Base-by-base conservation (phyloP, 1,140 invertebrate genomes). In the Drosophila tristis region DNA sequence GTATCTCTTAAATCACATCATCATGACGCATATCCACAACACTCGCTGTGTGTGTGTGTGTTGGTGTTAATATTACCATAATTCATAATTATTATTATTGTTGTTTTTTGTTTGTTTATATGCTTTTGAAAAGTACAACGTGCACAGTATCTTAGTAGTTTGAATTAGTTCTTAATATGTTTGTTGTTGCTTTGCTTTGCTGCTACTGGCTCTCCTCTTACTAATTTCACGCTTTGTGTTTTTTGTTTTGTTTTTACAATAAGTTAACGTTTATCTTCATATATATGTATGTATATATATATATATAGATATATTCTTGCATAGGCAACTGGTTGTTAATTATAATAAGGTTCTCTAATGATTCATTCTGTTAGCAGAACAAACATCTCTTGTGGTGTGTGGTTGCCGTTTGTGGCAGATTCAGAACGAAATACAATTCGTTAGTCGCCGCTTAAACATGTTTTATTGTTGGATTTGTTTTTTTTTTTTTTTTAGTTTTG, bases 101-200 rank as follows among this genome's bases (percentile, higher is more conserved):
- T 72, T 78, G 25, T 66, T 29, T 20, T 20, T 20, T 20, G 20
- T 20, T 20, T 20, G 20, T 20, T 20, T 62, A 78, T 78, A 72
- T 84, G 65, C 67, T 76, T 79, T 77, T 79, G 75, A 87, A 87
- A 80, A 87, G 84, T 87, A 87, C 82, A 87, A 78, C 79, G 84
- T 87, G 82, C 82, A 87, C 75, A 72, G 11, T 87, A 74, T 78
- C 84, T 75, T 89, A 81, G 67, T 78, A 78, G 66, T 72, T 39
- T 72, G 68, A 71, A 78, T 84, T 80, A 75, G 70, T 79, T 73
- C 50, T 35, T 35, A 64, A 57, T 74, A 74, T 74, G 72, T 67
- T 56, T 67, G 60, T 39, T 39, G 35, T 39, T 39, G 35, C 31
- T 35, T 39, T 39, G 35, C 15, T 20, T 20, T 45, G 26, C 26